Percentiles rank a stretch among this genome's conserved stretches.
phyloP scores from a whole-genome alignment of 2,113 vertebrate genomes.

The Gambusia affinis region DNA sequence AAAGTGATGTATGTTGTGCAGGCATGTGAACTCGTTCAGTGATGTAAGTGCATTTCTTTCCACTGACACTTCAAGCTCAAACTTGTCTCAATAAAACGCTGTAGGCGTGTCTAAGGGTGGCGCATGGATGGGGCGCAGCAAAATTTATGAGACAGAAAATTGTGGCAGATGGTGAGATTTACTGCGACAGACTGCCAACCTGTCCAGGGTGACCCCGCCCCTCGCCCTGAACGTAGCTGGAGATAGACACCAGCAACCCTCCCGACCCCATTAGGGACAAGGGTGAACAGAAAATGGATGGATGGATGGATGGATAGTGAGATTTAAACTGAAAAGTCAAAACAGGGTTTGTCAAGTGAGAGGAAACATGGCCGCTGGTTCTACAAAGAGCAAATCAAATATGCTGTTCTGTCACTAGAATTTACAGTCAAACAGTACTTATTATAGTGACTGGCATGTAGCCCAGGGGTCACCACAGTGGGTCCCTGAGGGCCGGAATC shows the following conservation, averaged over 20 bases:
- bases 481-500: no score
- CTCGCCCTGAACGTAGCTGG: no score
- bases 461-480: no score
- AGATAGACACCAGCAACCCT: no score
- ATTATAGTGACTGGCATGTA: background rate
- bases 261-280: no score
- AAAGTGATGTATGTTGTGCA: background rate
- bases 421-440: background rate
- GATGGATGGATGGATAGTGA: background rate
- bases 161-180: background rate
- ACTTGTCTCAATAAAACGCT: conserved; percentile 32
- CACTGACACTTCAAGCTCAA: conserved; percentile 25
- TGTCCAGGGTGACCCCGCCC: no score
- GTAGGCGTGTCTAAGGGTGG: conserved; percentile 6
- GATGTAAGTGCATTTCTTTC: conserved; percentile 27
- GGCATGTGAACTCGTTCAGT: background rate
- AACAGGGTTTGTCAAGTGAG: background rate
- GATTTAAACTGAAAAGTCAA: background rate
- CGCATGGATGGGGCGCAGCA: background rate
- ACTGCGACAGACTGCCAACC: no score
- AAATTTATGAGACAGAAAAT: background rate
- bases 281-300: no score
- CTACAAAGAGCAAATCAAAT: background rate
- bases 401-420: background rate
- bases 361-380: no score